These are phyloP conservation scores for Parasteatoda tepidariorum DNA, from an alignment of 1,140 invertebrate species.

Conservation along the genomic window DNA sequence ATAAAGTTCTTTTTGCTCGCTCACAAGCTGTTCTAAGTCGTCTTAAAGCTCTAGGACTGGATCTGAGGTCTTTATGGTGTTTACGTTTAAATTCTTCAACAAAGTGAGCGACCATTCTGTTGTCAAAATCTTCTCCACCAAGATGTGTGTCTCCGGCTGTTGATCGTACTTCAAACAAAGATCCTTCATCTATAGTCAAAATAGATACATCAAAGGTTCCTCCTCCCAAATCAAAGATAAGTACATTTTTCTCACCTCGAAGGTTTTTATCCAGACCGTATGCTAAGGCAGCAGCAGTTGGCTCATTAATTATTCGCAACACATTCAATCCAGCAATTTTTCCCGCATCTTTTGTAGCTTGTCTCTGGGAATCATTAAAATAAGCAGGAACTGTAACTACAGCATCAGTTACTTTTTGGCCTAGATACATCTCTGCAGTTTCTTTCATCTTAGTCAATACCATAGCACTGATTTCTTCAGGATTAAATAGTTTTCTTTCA, in stretches of 20 bases:
- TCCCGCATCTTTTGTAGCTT: constrained; percentile 78
- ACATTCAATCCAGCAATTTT: constrained; percentile 89
- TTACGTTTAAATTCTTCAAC: constrained; percentile 67
- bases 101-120: constrained; percentile 67
- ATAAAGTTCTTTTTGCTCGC: constrained; percentile 81
- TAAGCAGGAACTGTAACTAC: constrained; percentile 68
- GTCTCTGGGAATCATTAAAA: constrained; percentile 87
- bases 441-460: constrained; percentile 84
- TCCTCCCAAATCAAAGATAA: constrained; percentile 77
- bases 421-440: constrained; percentile 69
- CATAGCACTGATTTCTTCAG: constrained; percentile 91
- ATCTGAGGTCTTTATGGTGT: constrained; percentile 65
- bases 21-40: constrained; percentile 78
- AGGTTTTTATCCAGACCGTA: constrained; percentile 71
- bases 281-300: constrained; percentile 71
- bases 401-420: constrained; percentile 65
- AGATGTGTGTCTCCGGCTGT: constrained; percentile 73
- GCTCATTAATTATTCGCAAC: constrained; percentile 79
- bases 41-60: constrained; percentile 65
- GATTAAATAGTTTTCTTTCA: constrained; percentile 81
- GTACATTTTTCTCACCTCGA: constrained; percentile 69
- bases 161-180: constrained; percentile 77
- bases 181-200: constrained; percentile 85
- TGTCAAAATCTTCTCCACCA: constrained; percentile 65
- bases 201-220: constrained; percentile 85